These are phyloP conservation scores for Paedocypris micromegethes DNA, from an alignment of 2,797 vertebrate genomes.

Conservation along the genomic window DNA sequence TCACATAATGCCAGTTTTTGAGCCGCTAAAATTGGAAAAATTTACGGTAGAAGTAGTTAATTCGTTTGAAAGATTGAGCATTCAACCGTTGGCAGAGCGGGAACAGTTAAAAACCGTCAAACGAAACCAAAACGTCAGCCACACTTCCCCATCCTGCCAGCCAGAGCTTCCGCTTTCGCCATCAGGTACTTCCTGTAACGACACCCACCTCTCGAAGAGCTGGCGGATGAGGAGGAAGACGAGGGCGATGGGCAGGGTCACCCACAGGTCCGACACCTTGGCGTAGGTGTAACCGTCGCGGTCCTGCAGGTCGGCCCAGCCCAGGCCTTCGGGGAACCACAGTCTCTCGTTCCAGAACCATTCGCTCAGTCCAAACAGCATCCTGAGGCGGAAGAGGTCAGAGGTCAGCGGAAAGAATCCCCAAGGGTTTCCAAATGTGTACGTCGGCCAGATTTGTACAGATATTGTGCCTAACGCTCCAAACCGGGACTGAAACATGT, in stretches of 20 bases:
- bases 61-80: not conserved
- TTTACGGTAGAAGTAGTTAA: not conserved
- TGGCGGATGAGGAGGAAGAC: conserved; percentile 67
- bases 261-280: conserved; percentile 80
- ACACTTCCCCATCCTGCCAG: too few species aligned
- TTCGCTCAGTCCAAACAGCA: conserved; percentile 70
- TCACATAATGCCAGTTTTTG: too few species aligned
- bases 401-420: too few species aligned
- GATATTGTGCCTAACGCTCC: too few species aligned
- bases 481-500: too few species aligned
- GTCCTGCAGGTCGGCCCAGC: conserved; percentile 85
- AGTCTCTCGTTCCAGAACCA: conserved; percentile 88
- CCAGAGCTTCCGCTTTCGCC: not conserved
- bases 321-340: conserved; percentile 86
- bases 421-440: too few species aligned
- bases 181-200: too few species aligned
- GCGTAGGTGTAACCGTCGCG: conserved; percentile 74
- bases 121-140: too few species aligned
- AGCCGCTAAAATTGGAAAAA: conserved; percentile 8
- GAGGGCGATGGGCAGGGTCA: conserved; percentile 64
- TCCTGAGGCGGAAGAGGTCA: conserved; percentile 47
- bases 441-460: too few species aligned
- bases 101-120: too few species aligned
- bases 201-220: conserved; percentile 73
- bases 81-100: not conserved